These are phyloP conservation scores for Centropyge bicolor DNA, from an alignment of 2,797 vertebrate species.

Conservation along the genomic window DNA sequence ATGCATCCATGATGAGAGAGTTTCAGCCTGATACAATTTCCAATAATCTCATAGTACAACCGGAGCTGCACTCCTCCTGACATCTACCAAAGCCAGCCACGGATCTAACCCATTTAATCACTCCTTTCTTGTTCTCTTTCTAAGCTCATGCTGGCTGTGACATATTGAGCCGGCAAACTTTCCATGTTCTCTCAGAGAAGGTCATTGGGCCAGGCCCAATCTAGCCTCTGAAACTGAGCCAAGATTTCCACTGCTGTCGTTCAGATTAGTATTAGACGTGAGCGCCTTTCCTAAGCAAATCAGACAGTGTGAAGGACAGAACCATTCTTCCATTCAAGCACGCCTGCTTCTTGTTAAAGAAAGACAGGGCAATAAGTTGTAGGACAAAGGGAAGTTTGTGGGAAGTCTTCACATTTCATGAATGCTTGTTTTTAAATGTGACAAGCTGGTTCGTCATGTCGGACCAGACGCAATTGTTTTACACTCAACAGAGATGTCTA, in stretches of 20 bases:
- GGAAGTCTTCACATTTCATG: slow-evolving; percentile 66
- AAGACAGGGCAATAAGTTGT: slow-evolving; percentile 78
- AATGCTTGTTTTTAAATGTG: slow-evolving; percentile 65
- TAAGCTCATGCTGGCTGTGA: slow-evolving; percentile 70
- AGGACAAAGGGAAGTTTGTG: slow-evolving; percentile 77
- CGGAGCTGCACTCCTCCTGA: slow-evolving; percentile 58
- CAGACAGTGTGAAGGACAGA: slow-evolving; percentile 87
- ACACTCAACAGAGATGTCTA: slow-evolving; percentile 17
- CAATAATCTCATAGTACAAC: slow-evolving; percentile 64
- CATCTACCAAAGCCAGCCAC: slow-evolving; percentile 62
- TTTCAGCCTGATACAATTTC: slow-evolving; percentile 57
- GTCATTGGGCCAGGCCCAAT: slow-evolving; percentile 84
- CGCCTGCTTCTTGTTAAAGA: slow-evolving; percentile 79
- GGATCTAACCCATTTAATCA: slow-evolving; percentile 75
- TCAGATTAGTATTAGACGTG: slow-evolving; percentile 87
- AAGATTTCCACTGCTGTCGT: slow-evolving; percentile 85
- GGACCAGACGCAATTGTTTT: slow-evolving; percentile 45
- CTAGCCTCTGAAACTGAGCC: slow-evolving; percentile 86
- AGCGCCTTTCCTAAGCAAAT: slow-evolving; percentile 85
- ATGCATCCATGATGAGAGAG: slow-evolving; percentile 37
- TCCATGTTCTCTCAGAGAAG: slow-evolving; percentile 82
- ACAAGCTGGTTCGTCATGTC: slow-evolving; percentile 47
- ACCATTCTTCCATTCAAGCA: slow-evolving; percentile 78
- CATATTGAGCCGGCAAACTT: slow-evolving; percentile 83
- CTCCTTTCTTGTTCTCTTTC: slow-evolving; percentile 77